phyloP scores from a whole-genome alignment of 1,140 invertebrate species.

The Pachyrhynchus sulphureomaculatus region DNA sequence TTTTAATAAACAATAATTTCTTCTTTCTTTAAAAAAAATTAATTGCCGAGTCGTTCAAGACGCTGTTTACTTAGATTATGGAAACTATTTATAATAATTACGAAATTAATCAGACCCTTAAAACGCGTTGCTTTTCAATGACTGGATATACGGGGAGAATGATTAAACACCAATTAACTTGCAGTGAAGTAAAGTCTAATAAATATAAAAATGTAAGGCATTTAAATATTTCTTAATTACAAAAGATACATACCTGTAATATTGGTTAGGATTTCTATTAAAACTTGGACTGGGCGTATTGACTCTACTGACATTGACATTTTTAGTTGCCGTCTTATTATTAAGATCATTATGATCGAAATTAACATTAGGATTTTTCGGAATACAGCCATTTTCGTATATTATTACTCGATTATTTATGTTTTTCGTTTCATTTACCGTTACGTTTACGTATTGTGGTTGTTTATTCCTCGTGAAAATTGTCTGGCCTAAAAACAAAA shows the following conservation, averaged over 20 bases:
- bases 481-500: slow-evolving; percentile 25
- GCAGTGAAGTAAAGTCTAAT: too few relatives aligned
- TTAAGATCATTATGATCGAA: slow-evolving; percentile 46
- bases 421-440: slow-evolving; percentile 46
- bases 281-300: slow-evolving; percentile 56
- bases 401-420: slow-evolving; percentile 50
- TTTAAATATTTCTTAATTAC: too few relatives aligned
- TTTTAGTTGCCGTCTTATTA: slow-evolving; percentile 44
- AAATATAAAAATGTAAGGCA: too few relatives aligned
- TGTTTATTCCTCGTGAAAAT: slow-evolving; percentile 45
- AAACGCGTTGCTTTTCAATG: too few relatives aligned
- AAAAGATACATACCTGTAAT: slow-evolving; percentile 19
- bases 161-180: too few relatives aligned
- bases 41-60: too few relatives aligned
- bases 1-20: too few relatives aligned
- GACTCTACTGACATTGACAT: slow-evolving; percentile 42
- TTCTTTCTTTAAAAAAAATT: too few relatives aligned
- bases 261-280: slow-evolving; percentile 55
- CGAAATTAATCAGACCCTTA: too few relatives aligned
- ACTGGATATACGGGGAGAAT: too few relatives aligned
- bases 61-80: too few relatives aligned
- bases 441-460: slow-evolving; percentile 49
- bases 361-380: slow-evolving; percentile 44
- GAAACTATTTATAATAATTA: too few relatives aligned
- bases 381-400: slow-evolving; percentile 48